Conservation (phyloP, 1,140 invertebrate species). For the Drosophila teissieri region DNA sequence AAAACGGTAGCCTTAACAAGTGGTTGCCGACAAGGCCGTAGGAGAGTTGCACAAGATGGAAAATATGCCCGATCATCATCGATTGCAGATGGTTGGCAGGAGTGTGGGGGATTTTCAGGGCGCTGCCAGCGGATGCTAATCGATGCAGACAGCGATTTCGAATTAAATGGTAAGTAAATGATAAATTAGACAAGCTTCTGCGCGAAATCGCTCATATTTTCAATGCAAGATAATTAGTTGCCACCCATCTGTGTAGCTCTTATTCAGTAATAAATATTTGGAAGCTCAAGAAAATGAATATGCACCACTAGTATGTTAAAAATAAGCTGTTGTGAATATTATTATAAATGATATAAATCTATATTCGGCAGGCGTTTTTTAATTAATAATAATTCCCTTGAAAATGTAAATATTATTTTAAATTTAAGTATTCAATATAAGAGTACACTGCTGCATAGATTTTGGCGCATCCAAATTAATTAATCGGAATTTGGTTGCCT, state of each 20-base stretch:
- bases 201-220: background rate
- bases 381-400: no score
- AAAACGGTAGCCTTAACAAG: slow-evolving; percentile 66
- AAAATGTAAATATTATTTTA: no score
- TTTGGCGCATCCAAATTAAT: no score
- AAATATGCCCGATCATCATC: slow-evolving; percentile 61
- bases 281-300: no score
- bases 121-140: slow-evolving; percentile 4
- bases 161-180: slow-evolving; percentile 22
- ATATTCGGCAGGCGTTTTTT: no score
- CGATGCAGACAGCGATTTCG: slow-evolving; percentile 15
- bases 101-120: background rate
- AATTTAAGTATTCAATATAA: no score
- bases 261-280: no score
- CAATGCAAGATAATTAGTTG: no score
- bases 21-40: slow-evolving; percentile 37
- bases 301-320: no score
- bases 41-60: background rate
- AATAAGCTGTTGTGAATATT: no score
- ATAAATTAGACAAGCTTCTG: slow-evolving; percentile 4
- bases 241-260: background rate
- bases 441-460: no score
- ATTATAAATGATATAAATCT: background rate
- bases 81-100: slow-evolving; percentile 35
- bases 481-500: no score